Evolutionary conservation across 2,113 vertebrate species (phyloP).

Genomic region (Vidua chalybeata): DNA sequence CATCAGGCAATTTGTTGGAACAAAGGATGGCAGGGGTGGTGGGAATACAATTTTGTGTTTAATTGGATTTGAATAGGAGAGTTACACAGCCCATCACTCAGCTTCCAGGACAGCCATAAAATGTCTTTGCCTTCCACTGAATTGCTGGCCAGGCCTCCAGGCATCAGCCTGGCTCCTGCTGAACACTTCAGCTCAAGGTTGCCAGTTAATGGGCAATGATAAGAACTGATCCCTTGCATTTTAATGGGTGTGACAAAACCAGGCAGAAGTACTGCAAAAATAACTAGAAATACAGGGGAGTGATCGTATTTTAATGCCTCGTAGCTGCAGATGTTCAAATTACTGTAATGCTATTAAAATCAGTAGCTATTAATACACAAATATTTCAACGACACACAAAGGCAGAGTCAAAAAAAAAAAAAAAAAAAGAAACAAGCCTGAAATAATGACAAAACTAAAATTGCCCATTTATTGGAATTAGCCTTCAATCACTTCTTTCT

Average conservation of each 20-base stretch:
- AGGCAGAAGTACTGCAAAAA: not conserved
- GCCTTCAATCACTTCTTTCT: constrained; percentile 11
- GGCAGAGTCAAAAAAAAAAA: not conserved
- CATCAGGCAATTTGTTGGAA: not conserved
- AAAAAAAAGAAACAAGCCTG: not conserved
- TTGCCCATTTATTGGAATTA: not conserved
- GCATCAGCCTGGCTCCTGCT: not conserved
- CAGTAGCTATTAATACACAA: constrained; percentile 50
- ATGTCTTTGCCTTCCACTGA: not conserved
- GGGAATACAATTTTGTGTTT: not conserved
- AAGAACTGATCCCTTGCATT: constrained; percentile 6
- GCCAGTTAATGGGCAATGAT: constrained; percentile 35
- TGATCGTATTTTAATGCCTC: constrained; percentile 11
- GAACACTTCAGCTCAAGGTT: constrained; percentile 27
- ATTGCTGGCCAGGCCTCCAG: not conserved
- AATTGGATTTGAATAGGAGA: not conserved
- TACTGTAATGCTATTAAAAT: constrained; percentile 46
- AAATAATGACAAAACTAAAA: not conserved
- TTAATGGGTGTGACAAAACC: constrained; percentile 31
- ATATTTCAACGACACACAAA: constrained; percentile 37
- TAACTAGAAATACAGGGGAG: constrained; percentile 29
- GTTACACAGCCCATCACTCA: not conserved
- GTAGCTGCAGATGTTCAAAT: constrained; percentile 39
- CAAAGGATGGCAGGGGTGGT: not conserved
- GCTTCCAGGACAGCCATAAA: not conserved